phyloP scores from a whole-genome alignment of 2,113 vertebrate species.

The Acrocephalus kingi region DNA sequence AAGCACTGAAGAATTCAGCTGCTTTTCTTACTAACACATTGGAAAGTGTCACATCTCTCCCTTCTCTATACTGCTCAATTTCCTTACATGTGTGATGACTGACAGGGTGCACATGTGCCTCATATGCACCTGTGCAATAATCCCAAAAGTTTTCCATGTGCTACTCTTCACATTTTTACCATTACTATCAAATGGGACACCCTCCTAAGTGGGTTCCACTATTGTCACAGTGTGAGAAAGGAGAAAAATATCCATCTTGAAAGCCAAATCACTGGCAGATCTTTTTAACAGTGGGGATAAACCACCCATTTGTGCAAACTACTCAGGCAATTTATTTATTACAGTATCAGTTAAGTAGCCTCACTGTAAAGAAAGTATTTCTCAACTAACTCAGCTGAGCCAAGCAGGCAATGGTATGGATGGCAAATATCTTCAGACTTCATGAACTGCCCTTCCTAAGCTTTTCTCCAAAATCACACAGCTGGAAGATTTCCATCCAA shows the following conservation, averaged over 20 bases:
- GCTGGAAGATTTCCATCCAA: neutral
- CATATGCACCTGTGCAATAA: neutral
- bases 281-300: neutral
- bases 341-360: neutral
- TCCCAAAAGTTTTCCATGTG: neutral
- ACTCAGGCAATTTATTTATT: neutral
- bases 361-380: neutral
- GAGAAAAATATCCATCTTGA: neutral
- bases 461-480: neutral
- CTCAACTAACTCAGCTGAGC: neutral
- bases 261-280: neutral
- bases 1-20: neutral
- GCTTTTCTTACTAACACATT: neutral
- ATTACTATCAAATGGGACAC: neutral
- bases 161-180: neutral
- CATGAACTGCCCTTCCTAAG: neutral
- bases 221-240: neutral
- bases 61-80: neutral
- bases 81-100: neutral
- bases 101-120: rapidly evolving
- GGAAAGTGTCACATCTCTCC: neutral
- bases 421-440: neutral
- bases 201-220: neutral
- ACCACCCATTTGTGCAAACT: neutral
- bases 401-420: neutral